Evolutionary conservation across 2,888 invertebrate species (phyloP), one percentile per base, ranked within the genome.

Genomic region (Caenorhabditis sulstoni): DNA sequence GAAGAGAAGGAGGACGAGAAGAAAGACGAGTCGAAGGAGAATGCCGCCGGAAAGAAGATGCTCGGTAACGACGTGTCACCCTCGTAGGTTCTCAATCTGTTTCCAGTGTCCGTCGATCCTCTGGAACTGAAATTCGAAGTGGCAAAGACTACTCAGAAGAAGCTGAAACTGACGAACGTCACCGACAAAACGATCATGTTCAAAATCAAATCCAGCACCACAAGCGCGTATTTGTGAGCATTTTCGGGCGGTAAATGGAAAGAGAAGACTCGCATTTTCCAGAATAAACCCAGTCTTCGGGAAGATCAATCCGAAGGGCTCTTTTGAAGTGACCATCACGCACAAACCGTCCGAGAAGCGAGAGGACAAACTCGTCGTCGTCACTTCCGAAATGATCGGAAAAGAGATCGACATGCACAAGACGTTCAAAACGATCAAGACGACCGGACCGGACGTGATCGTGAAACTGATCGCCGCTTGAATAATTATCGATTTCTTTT

Each of bases 221-320:
- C 62, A 23, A 71, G 55, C 47, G 41, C n/a, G 16, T 71, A 55
- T 47, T 62, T 71, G 62, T 70, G 11, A 70, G 61, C n/a, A n/a
- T n/a, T n/a, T n/a, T n/a, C n/a, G n/a, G n/a, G n/a, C n/a, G n/a
- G n/a, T n/a, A n/a, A n/a, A n/a, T 61, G 1, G 11, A n/a, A 22
- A 4, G 8, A 3, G 9, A 29, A 57, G 11, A 16, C 45, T 45
- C 20, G 23, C 39, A 39, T 8, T 14, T 14, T 66, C 37, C 45
- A 68, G 68, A 39, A 59, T 70, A 45, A 71, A 71, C 23, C 70
- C 70, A 9, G 70, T 71, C 9, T 71, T 71, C 37, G 70, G 70
- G 23, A 62, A 47, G 55, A 55, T 71, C 22, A 61, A 71, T 14
- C 55, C 62, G 20, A 53, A 39, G 18, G 35, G 20, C 39, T 39